phyloP scores from a whole-genome alignment of 2,113 vertebrate species.

The Mesembrinibis cayennensis region DNA sequence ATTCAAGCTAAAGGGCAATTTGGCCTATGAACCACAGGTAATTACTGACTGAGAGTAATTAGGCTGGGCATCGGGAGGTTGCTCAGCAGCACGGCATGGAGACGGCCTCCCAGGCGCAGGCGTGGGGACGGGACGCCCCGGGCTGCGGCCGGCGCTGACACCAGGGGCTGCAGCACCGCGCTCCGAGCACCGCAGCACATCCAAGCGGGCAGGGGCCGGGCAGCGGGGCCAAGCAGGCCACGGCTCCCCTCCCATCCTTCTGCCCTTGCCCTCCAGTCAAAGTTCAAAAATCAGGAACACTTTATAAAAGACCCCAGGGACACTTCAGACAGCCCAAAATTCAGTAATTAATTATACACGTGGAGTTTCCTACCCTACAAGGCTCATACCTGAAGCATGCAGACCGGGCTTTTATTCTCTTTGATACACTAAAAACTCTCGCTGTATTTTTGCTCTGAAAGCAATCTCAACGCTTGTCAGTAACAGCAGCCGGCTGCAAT shows the following conservation, averaged over 20 bases:
- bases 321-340: not conserved
- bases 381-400: not conserved
- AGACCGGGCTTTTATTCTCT: not conserved
- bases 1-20: not conserved
- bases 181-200: not conserved
- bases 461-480: not conserved
- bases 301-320: not conserved
- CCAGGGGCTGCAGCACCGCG: not conserved
- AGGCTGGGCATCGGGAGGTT: not conserved
- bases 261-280: not conserved
- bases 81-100: not conserved
- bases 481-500: not conserved
- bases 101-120: not conserved
- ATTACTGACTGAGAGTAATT: not conserved
- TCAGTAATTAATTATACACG: too few relatives aligned
- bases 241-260: not conserved
- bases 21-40: not conserved
- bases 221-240: not conserved
- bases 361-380: not conserved
- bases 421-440: not conserved
- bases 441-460: not conserved
- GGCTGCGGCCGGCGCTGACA: not conserved
- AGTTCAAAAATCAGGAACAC: not conserved
- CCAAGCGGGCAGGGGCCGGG: not conserved
- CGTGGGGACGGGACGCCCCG: rapidly evolving